A percentile compares a stretch with the other conserved stretches of the same genome.
These are phyloP conservation scores for Lobophora halterata DNA, from an alignment of 2,888 invertebrate species.

Conservation along the genomic window DNA sequence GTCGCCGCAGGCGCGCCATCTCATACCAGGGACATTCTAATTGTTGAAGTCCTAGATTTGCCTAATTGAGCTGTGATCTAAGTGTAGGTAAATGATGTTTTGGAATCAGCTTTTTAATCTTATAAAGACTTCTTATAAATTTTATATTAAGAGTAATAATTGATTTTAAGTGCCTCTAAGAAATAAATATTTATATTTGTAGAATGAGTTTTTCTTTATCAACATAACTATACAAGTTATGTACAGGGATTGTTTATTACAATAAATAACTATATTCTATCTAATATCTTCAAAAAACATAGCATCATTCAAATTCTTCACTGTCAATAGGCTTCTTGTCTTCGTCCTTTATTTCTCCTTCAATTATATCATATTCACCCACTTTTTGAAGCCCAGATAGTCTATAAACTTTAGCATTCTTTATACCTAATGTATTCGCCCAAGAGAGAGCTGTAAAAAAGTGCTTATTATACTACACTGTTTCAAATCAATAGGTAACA, in stretches of 20 bases:
- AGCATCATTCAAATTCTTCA: conserved; percentile 27
- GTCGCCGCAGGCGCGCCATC: conserved; percentile 67
- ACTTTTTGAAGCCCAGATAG: conserved; percentile 74
- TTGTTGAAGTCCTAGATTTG: conserved; percentile 52
- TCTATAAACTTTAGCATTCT: conserved; percentile 79
- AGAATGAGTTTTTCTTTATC: conserved; percentile 2
- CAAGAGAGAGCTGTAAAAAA: conserved; percentile 77
- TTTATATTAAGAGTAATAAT: conserved; percentile 22
- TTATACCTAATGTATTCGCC: conserved; percentile 78
- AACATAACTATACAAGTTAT: conserved; percentile 10
- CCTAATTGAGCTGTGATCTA: conserved; percentile 72
- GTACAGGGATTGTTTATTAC: conserved; percentile 3
- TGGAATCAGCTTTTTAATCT: conserved; percentile 23
- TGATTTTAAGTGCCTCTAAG: conserved; percentile 25
- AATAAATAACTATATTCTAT: conserved; percentile 3
- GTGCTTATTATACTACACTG: background rate
- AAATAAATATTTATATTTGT: conserved; percentile 33
- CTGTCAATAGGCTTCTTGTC: conserved; percentile 22
- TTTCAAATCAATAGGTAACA: background rate
- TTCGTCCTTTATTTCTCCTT: conserved; percentile 50
- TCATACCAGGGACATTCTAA: conserved; percentile 67
- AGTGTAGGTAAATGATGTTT: conserved; percentile 30
- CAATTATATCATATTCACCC: conserved; percentile 71
- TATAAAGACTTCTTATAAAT: conserved; percentile 17
- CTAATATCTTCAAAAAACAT: background rate